These are phyloP conservation scores for Pogonocherus hispidulus DNA, from an alignment of 2,888 invertebrate genomes.

Conservation along the genomic window DNA sequence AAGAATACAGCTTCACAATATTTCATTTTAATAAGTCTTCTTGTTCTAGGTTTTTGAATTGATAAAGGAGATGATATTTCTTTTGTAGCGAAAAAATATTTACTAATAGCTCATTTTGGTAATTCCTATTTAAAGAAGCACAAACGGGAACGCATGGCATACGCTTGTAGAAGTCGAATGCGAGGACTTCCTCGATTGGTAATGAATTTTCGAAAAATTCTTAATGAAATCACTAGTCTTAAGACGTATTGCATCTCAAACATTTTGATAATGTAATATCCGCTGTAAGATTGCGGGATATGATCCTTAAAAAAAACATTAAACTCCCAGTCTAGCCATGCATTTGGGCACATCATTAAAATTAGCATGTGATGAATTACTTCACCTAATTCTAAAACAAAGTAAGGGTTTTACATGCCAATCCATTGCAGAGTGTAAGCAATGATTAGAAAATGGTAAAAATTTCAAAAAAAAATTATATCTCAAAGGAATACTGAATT, in stretches of 20 bases:
- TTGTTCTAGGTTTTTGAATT: too few species aligned
- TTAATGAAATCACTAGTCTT: not conserved
- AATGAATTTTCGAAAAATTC: constrained; percentile 24
- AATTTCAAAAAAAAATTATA: constrained; percentile 2
- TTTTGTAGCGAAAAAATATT: constrained; percentile 41
- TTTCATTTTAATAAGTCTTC: too few species aligned
- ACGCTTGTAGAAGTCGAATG: constrained; percentile 36
- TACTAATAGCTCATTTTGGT: constrained; percentile 36
- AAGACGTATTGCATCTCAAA: constrained; percentile 24
- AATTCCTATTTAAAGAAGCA: constrained; percentile 40
- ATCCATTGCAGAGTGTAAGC: not conserved
- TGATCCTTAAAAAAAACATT: constrained; percentile 43
- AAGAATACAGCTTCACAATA: too few species aligned
- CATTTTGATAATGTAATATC: constrained; percentile 33
- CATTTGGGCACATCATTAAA: constrained; percentile 51
- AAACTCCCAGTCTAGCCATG: constrained; percentile 36
- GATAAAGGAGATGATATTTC: too few species aligned
- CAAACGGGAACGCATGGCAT: constrained; percentile 26
- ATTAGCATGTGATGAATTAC: constrained; percentile 45
- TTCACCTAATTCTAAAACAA: constrained; percentile 4
- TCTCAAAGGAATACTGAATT: constrained; percentile 10
- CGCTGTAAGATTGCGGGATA: constrained; percentile 39
- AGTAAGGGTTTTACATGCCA: constrained; percentile 2
- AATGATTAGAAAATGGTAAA: constrained; percentile 7
- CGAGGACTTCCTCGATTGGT: constrained; percentile 37